Evolutionary conservation across 2,797 vertebrate genomes (phyloP), one percentile per base, ranked within the genome.

Genomic region (Typhlichthys eigenmanni): DNA sequence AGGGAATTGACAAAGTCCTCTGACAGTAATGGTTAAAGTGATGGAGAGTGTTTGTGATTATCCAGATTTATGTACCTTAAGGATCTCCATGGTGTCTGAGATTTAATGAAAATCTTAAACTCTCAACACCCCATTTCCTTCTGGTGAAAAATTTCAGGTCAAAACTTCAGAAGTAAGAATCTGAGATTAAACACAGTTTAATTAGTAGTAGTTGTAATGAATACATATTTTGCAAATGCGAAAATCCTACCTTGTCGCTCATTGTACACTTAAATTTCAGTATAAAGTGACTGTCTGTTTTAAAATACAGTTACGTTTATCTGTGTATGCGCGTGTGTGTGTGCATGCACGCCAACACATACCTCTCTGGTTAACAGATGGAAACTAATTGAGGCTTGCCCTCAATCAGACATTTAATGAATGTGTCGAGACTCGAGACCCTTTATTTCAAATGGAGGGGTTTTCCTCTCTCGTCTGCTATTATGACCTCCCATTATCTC

Each of bases 341-440:
- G 51, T 59, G 13, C 50, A 32, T 49, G 54, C 49, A 43, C 38
- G 14, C 9, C 14, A 16, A 59, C 62, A 51, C 58, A 46, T 12
- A 46, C 24, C 11, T 66, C 55, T 58, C 62, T 34, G 19, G 13
- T 13, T 63, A 61, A 79, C 82, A 64, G 71, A 79, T 79, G 12
- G 43, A 53, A 17, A 56, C 58, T 74, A 66, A 71, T 64, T 34
- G 60, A 62, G 43, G 60, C 57, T 59, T 69, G 68, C 63, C 74
- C 70, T 81, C 76, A 75, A 69, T 86, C 79, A 80, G 69, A 77
- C 13, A 47, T 67, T 62, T 79, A 59, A 69, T 72, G 32, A 82
- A 76, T 61, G 65, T 57, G 51, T 74, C 66, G 67, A 55, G 51
- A 70, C 65, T 64, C 66, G 71, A 67, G 74, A 79, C 74, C 67